Conservation (phyloP, 2,888 invertebrate species). For the Philaethria dido region DNA sequence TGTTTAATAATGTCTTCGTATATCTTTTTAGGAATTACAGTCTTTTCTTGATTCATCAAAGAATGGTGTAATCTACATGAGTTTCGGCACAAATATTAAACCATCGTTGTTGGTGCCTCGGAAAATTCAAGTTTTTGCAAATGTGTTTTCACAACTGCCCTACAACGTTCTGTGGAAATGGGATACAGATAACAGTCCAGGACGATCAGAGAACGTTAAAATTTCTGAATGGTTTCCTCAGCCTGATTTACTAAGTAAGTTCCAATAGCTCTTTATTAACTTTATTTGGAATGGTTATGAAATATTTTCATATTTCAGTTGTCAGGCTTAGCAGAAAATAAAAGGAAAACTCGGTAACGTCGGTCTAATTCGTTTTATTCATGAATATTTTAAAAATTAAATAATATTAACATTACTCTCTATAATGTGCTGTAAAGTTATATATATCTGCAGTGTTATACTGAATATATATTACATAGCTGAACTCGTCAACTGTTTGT, state of each 20-base stretch:
- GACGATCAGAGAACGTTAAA: slow-evolving; percentile 54
- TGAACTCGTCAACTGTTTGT: too few relatives aligned
- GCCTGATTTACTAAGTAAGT: slow-evolving; percentile 58
- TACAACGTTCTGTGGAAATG: slow-evolving; percentile 66
- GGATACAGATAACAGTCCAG: slow-evolving; percentile 53
- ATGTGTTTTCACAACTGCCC: slow-evolving; percentile 57
- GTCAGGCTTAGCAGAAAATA: too few relatives aligned
- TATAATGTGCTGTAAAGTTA: too few relatives aligned
- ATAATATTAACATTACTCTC: too few relatives aligned
- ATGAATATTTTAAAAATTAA: too few relatives aligned
- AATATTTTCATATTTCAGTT: too few relatives aligned
- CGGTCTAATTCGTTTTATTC: too few relatives aligned
- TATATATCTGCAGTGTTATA: too few relatives aligned
- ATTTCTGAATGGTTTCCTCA: slow-evolving; percentile 63
- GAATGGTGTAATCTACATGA: slow-evolving; percentile 60
- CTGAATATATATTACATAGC: too few relatives aligned
- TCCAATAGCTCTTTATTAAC: not conserved
- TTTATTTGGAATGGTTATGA: too few relatives aligned
- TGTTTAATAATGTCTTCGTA: not conserved
- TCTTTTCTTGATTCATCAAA: slow-evolving; percentile 50
- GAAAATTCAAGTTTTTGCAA: slow-evolving; percentile 46
- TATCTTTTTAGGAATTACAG: slow-evolving; percentile 52
- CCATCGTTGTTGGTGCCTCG: slow-evolving; percentile 53
- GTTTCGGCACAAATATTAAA: slow-evolving; percentile 61
- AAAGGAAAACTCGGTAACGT: too few relatives aligned